Conservation (phyloP, 2,888 invertebrate genomes). For the Zaprionus obscuricornis region DNA sequence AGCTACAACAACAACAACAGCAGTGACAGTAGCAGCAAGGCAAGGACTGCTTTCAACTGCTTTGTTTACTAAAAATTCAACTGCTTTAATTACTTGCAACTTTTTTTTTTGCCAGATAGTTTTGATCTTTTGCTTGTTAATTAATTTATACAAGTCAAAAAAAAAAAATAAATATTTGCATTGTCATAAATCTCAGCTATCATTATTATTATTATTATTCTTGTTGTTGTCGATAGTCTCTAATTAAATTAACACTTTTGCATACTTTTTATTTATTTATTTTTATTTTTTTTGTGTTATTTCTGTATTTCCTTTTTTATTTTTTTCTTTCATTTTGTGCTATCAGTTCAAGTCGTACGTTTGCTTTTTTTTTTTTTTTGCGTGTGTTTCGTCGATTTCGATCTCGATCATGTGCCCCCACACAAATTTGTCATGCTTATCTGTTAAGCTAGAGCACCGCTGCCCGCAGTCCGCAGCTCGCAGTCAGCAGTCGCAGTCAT, state of each 20-base stretch:
- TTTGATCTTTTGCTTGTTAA: too few species aligned
- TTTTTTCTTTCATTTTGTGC: too few species aligned
- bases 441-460: slow-evolving; percentile 61
- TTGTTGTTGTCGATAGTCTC: slow-evolving; percentile 8
- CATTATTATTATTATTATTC: slow-evolving; percentile 18
- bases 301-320: background rate
- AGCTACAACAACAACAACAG: too few species aligned
- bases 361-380: slow-evolving; percentile 18
- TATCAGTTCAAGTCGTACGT: slow-evolving; percentile 24
- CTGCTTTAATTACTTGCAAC: too few species aligned
- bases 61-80: too few species aligned
- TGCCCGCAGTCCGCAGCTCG: too few species aligned
- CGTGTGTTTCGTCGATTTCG: slow-evolving; percentile 32
- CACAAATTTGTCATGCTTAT: slow-evolving; percentile 72
- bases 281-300: background rate
- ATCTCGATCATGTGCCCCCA: slow-evolving; percentile 67
- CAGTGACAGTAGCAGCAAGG: too few species aligned
- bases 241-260: slow-evolving; percentile 38
- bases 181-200: slow-evolving; percentile 7
- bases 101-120: too few species aligned
- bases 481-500: too few species aligned
- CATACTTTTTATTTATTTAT: background rate
- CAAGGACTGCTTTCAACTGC: too few species aligned
- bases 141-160: too few species aligned
- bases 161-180: slow-evolving; percentile 32